These are phyloP conservation scores for Caiman crocodilus DNA, from an alignment of 2,797 vertebrate species.

Conservation along the genomic window DNA sequence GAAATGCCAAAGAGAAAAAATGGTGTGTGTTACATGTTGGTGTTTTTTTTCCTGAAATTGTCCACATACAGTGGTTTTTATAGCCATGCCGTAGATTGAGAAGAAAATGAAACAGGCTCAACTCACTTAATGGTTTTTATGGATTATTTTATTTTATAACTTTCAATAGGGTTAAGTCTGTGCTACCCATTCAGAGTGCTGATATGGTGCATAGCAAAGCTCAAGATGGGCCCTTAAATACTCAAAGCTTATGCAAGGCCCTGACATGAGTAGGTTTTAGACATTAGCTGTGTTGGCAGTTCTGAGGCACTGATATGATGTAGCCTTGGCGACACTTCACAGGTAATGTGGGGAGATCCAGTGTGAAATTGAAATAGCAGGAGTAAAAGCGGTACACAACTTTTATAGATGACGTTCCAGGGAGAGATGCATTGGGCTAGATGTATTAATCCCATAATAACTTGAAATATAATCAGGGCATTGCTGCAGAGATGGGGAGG, in stretches of 20 bases:
- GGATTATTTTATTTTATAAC: conserved; percentile 69
- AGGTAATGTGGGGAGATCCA: conserved; percentile 54
- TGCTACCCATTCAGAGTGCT: conserved; percentile 31
- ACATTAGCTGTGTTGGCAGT: conserved; percentile 44
- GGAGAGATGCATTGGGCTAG: conserved; percentile 49
- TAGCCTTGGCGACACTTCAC: conserved; percentile 46
- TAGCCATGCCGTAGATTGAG: conserved; percentile 24
- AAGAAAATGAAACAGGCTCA: conserved; percentile 28
- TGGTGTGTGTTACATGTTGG: neutral
- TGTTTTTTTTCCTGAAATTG: conserved; percentile 29
- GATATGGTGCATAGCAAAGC: conserved; percentile 22
- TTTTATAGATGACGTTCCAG: conserved; percentile 72
- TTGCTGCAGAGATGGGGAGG: conserved; percentile 46
- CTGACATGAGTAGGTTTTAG: conserved; percentile 60
- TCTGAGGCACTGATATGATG: conserved; percentile 52
- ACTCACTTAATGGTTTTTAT: conserved; percentile 15
- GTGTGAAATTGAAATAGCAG: conserved; percentile 54
- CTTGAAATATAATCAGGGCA: conserved; percentile 70
- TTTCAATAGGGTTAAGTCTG: conserved; percentile 50
- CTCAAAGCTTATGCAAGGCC: conserved; percentile 44
- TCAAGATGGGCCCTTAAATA: conserved; percentile 59
- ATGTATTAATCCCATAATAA: conserved; percentile 73
- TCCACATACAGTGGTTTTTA: neutral
- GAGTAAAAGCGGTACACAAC: conserved; percentile 50
- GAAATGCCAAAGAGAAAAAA: neutral